Evolutionary conservation across 2,888 invertebrate species (phyloP), one percentile per base, ranked within the genome.

Genomic region (Oscheius sp.): DNA sequence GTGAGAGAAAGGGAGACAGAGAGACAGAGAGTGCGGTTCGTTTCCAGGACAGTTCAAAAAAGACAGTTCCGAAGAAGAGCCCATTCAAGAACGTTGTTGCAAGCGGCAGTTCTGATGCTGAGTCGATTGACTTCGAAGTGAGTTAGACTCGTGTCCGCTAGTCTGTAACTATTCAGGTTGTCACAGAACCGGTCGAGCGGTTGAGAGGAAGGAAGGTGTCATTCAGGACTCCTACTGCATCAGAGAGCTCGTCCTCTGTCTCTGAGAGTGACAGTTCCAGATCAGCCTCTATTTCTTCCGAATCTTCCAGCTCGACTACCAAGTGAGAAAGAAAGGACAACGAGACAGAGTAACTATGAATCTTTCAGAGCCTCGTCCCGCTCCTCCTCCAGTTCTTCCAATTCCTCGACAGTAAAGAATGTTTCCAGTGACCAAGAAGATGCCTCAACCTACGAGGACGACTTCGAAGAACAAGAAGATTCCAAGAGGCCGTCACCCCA

Each of bases 91-190:
- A 74, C 33, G 62, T 59, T 3, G 75, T 80, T 9, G 71, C 74
- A 47, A 77, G 77, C 60, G 80, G 77, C 1, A 78, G 78, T 63
- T 80, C 80, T 0, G 80, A 80, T 66, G 55, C 55, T 0, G 80
- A 80, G 50, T 80, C 80, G 1, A 78, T 80, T 32, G 70, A 76
- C 47, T 80, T 80, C 50, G 80, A 78, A 47, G 80, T 72, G 21
- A 48, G 59, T 21, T 10, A 1, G 1, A 1, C 4, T 53, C 10
- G 2, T 21, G 2, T 9, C 7, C 21, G 2, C 1, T 37, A 10
- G 7, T 35, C 35, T 29, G 29, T 29, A 55, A 55, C 7, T 13
- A n/a, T 21, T 55, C 35, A 63, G 55, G 53, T 68, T 11, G 5
- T 35, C 32, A 33, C 1, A 9, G 29, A 48, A 48, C 63, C 63